These are phyloP conservation scores for Apis dorsata DNA, from an alignment of 1,140 invertebrate species.

Conservation along the genomic window DNA sequence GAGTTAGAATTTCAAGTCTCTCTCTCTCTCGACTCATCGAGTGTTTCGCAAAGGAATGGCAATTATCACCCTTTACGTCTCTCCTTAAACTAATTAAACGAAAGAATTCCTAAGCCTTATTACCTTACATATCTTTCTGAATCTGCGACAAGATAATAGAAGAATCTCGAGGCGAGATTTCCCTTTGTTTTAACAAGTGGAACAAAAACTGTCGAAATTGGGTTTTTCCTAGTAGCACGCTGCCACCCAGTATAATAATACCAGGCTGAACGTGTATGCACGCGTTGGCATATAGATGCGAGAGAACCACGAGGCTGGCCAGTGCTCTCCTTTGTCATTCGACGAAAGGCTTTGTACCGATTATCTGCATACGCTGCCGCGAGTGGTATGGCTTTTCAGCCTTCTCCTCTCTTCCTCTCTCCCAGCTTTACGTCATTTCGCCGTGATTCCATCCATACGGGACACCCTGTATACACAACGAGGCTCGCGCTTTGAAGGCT, in stretches of 20 bases:
- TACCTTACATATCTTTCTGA: background rate
- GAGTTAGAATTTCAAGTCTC: too few relatives aligned
- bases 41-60: too few relatives aligned
- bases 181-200: conserved; percentile 18
- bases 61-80: too few relatives aligned
- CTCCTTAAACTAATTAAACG: too few relatives aligned
- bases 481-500: conserved; percentile 31
- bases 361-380: conserved; percentile 75
- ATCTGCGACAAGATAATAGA: background rate
- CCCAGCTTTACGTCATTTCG: conserved; percentile 31
- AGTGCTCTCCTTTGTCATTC: conserved; percentile 71
- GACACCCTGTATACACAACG: conserved; percentile 43
- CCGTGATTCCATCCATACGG: conserved; percentile 43
- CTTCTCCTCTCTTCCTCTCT: conserved; percentile 42
- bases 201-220: conserved; percentile 29
- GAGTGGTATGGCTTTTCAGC: conserved; percentile 71
- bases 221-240: conserved; percentile 14
- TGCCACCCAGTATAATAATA: conserved; percentile 53
- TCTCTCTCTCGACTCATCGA: too few relatives aligned
- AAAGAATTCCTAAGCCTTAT: too few relatives aligned
- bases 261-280: conserved; percentile 28
- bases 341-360: conserved; percentile 77
- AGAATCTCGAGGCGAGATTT: background rate
- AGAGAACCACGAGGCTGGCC: conserved; percentile 60
- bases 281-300: conserved; percentile 20